phyloP scores from a whole-genome alignment of 2,797 vertebrate species.

The Chlorospingus flavigularis region DNA sequence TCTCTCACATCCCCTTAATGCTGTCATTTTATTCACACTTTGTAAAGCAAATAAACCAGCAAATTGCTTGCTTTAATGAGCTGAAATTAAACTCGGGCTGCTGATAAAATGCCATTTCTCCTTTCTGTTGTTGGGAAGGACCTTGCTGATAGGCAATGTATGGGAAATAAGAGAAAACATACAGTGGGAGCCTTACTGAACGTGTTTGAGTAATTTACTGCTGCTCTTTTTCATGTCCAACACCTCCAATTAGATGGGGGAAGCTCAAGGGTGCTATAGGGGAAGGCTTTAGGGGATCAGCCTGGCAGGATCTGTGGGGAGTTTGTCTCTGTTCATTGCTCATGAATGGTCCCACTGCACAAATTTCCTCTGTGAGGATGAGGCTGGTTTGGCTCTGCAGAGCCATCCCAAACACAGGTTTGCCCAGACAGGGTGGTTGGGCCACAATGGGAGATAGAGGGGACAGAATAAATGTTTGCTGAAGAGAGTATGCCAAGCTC shows the following conservation, averaged over 20 bases:
- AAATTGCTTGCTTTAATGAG: slow-evolving; percentile 74
- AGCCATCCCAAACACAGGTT: not conserved
- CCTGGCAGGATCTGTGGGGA: not conserved
- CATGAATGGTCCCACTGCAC: not conserved
- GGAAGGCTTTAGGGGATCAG: not conserved
- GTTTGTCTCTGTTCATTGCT: not conserved
- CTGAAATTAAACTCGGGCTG: slow-evolving; percentile 68
- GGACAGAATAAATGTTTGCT: not conserved
- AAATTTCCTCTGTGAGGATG: not conserved
- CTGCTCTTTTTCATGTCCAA: not conserved
- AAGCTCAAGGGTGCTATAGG: not conserved
- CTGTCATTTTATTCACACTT: slow-evolving; percentile 69
- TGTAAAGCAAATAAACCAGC: slow-evolving; percentile 72
- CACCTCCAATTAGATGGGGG: not conserved
- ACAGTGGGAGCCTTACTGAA: not conserved
- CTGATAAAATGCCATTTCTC: slow-evolving; percentile 66
- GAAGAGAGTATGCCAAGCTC: not conserved
- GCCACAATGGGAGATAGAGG: not conserved
- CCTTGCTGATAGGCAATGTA: not conserved
- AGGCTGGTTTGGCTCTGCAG: not conserved
- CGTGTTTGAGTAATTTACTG: not conserved
- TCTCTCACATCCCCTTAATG: slow-evolving; percentile 56
- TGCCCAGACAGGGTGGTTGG: not conserved
- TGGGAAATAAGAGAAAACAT: slow-evolving; percentile 10
- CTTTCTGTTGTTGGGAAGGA: slow-evolving; percentile 50